phyloP scores from a whole-genome alignment of 2,888 invertebrate species.

The Xestia rhomboidea region DNA sequence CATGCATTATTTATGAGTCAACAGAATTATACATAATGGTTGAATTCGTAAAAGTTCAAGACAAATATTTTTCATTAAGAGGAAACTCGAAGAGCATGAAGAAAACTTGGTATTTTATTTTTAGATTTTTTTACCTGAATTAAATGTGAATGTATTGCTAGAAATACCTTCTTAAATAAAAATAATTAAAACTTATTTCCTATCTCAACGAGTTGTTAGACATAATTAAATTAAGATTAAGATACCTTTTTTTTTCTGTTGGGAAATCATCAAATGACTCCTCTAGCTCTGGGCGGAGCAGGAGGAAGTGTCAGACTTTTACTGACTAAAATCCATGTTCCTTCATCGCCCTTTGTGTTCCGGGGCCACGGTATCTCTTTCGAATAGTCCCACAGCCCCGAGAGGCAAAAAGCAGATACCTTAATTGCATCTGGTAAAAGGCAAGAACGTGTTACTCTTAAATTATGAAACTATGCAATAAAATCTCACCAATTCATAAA shows the following conservation, averaged over 20 bases:
- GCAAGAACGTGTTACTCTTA: background rate
- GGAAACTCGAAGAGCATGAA: background rate
- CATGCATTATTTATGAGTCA: background rate
- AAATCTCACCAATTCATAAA: constrained; percentile 6
- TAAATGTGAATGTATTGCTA: background rate
- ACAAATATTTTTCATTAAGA: constrained; percentile 25
- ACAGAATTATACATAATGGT: constrained; percentile 15
- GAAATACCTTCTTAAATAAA: background rate
- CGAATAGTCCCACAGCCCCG: no score
- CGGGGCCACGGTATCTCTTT: no score
- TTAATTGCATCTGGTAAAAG: background rate
- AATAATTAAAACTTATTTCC: background rate
- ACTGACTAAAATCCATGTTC: no score
- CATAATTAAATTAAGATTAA: no score
- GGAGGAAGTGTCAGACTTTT: no score
- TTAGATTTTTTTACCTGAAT: constrained; percentile 5
- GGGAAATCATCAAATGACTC: no score
- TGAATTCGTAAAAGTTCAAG: constrained; percentile 1
- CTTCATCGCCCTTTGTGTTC: no score
- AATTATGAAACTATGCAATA: constrained; percentile 14
- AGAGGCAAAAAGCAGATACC: constrained; percentile 7
- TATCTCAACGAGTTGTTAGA: background rate
- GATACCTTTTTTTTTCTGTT: no score
- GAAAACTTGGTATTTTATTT: background rate
- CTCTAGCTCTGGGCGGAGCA: no score